Conservation (phyloP, 1,140 invertebrate genomes). For the Trichoplusia ni region DNA sequence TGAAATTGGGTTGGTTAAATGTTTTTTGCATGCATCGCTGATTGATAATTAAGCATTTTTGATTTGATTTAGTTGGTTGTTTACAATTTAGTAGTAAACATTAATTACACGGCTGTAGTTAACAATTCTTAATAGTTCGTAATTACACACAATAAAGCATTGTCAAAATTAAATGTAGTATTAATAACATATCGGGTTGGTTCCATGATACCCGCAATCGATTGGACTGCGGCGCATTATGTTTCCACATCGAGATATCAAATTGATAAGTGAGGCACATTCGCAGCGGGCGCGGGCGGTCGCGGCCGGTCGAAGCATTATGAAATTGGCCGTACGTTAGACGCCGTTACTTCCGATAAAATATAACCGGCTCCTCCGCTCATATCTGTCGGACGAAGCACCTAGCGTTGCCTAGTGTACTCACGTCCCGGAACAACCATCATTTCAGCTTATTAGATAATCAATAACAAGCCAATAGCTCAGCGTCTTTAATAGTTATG, state of each 20-base stretch:
- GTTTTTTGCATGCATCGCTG: conserved; percentile 16
- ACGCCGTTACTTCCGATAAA: conserved; percentile 79
- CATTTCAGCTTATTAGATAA: conserved; percentile 57
- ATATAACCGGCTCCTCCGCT: conserved; percentile 72
- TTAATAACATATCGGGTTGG: conserved; percentile 8
- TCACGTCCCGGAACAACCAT: conserved; percentile 59
- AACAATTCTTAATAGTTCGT: not conserved
- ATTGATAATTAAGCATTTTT: conserved; percentile 18
- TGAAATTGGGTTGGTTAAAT: conserved; percentile 17
- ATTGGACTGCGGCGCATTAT: conserved; percentile 70
- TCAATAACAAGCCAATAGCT: conserved; percentile 61
- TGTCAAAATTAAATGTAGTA: not conserved
- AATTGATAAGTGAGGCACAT: conserved; percentile 80
- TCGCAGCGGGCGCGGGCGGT: conserved; percentile 63
- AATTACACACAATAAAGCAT: not conserved
- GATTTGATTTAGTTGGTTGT: not conserved
- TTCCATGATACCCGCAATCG: conserved; percentile 18
- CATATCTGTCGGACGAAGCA: conserved; percentile 71
- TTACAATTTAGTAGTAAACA: not conserved
- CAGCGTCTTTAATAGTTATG: conserved; percentile 27
- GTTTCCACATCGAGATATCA: conserved; percentile 77
- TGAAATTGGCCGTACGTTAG: conserved; percentile 81
- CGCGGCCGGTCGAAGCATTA: conserved; percentile 74
- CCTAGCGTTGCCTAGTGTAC: conserved; percentile 51
- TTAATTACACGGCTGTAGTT: not conserved